These are phyloP conservation scores for Pseudotriccus pelzelni DNA, from an alignment of 2,797 vertebrate species.

Conservation along the genomic window DNA sequence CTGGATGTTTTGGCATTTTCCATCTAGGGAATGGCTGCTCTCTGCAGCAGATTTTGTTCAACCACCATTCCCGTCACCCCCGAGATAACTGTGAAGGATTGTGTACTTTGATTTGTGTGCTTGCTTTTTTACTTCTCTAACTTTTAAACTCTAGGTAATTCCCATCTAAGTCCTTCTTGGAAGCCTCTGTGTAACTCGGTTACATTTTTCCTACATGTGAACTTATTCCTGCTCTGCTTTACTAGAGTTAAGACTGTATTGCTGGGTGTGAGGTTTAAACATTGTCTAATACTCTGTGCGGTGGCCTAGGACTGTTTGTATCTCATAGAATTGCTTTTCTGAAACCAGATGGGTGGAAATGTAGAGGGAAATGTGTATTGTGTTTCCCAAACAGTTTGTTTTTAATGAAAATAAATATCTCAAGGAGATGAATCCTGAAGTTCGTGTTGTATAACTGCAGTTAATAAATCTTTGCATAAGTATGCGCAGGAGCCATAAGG, in stretches of 20 bases:
- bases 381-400: conserved; percentile 28
- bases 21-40: background rate
- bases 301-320: background rate
- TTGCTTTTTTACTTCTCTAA: conserved; percentile 16
- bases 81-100: conserved; percentile 18
- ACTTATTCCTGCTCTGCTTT: background rate
- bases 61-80: background rate
- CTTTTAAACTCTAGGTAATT: background rate
- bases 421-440: conserved; percentile 26
- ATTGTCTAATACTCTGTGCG: background rate
- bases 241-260: background rate
- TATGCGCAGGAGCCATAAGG: background rate
- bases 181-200: background rate
- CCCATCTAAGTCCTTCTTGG: background rate
- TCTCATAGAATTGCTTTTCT: background rate
- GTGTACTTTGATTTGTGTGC: background rate
- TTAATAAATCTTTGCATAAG: conserved; percentile 14
- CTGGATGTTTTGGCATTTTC: background rate
- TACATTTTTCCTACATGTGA: background rate
- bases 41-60: background rate
- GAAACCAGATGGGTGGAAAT: background rate
- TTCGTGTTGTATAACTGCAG: conserved; percentile 5
- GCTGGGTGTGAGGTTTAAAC: conserved; percentile 13
- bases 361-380: background rate
- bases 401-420: conserved; percentile 49